Percentiles rank a stretch among this genome's conserved stretches.
Evolutionary conservation across 2,797 vertebrate genomes (phyloP).

Genomic region (Gambusia yucatana): DNA sequence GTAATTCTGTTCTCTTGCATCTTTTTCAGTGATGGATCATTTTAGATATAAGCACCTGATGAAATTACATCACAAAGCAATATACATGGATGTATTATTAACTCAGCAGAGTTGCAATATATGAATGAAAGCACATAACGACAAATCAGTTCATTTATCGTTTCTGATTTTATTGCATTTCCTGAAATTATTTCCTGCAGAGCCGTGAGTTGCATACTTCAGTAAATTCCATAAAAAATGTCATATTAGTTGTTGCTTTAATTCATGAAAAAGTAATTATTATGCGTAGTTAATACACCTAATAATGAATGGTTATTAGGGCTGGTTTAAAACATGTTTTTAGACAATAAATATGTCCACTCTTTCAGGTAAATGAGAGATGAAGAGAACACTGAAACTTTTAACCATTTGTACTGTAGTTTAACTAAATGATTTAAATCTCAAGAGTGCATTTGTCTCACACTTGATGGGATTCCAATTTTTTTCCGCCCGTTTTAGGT

Average conservation of each 20-base stretch:
- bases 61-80: neutral
- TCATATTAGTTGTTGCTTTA: neutral
- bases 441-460: too few relatives aligned
- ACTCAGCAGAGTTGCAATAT: neutral
- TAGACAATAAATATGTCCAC: neutral
- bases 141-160: neutral
- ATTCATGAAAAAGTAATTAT: neutral
- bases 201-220: neutral
- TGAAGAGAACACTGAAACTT: neutral
- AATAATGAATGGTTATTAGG: too few relatives aligned
- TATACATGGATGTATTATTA: conserved; percentile 1
- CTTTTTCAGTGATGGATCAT: conserved; percentile 1
- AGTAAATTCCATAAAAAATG: neutral
- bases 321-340: neutral
- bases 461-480: too few relatives aligned
- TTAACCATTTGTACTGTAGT: neutral
- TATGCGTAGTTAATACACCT: too few relatives aligned
- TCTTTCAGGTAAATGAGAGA: neutral
- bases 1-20: neutral
- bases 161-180: neutral
- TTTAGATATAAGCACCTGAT: neutral
- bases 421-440: too few relatives aligned
- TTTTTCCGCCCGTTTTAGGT: too few relatives aligned
- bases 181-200: neutral
- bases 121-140: neutral